Evolutionary conservation across 2,888 invertebrate species (phyloP), one percentile per base, ranked within the genome.

Genomic region (Melipona beecheii): DNA sequence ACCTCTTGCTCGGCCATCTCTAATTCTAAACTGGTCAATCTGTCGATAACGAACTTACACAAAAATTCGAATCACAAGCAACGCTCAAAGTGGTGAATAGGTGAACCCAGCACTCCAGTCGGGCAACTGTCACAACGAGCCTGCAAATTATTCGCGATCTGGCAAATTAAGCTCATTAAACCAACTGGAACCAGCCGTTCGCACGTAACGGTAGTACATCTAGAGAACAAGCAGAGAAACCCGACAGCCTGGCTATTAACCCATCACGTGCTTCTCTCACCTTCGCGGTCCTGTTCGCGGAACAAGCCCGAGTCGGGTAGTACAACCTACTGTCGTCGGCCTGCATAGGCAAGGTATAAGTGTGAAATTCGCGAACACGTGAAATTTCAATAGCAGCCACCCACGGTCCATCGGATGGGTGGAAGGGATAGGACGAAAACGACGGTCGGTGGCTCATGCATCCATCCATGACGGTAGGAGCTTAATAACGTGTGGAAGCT

Each of bases 401-500:
- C 27, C 43, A 36, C 52, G 24, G 36, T 36, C 52, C 36, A 19
- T 17, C 21, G 49, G 21, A n/a, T 52, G 27, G 9, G 21, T 52
- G 4, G 4, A 6, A 21, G n/a, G n/a, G 27, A 64, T 27, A n/a
- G 9, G 2, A 3, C n/a, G n/a, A 43, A 43, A 43, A 9, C 43
- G 43, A 24, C 6, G 49, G 17, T 60, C 13, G 27, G 68, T 17
- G 13, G 52, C 5, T 64, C 27, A 24, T 49, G 43, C 15, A 43
- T 66, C 31, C 31, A 31, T 31, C 31, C 31, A 31, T 31, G 4
- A 31, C 31, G 70, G 69, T 52, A 21, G 70, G 62, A 62, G 81
- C 90, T 90, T 90, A 90, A 90, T 90, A 90, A 89, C 86, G 84
- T 43, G 64, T 78, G 87, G 85, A 81, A 79, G 81, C 85, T 71